Base-by-base conservation (phyloP, 2,113 vertebrate genomes). In the Hippolais icterina region DNA sequence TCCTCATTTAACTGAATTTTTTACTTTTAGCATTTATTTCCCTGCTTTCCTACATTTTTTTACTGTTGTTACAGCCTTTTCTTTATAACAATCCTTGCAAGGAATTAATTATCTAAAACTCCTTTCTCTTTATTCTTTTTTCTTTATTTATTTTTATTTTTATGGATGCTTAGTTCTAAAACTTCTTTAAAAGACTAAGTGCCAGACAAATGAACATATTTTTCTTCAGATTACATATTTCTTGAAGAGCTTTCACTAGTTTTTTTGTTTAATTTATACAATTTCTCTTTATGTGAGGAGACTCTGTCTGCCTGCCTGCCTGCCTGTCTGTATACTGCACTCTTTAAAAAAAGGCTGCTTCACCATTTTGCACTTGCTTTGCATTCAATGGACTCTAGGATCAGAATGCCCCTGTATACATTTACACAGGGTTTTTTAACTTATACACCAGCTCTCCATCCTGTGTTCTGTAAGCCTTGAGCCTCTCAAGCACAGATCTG, bases 131-230 rank as follows among this genome's bases (percentile, higher is more conserved):
- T 37, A 17, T 37, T 41, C 1, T 19, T 19, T 21, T 56, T 27
- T 13, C 7, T 14, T 19, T 25, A 0, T 37, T 27, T 29, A 0
- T n/a, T 42, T 24, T 41, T 13, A 35, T 11, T 2, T 44, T 83
- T 44, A 33, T 29, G 47, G 11, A 13, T 69, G 5, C 7, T 74
- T 19, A 54, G 10, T 69, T 64, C 11, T 46, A 60, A 54, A 89
- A 35, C 3, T 12, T 80, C 14, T n/a, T 70, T 11, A 27, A 20
- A 61, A 63, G 35, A n/a, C 10, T 10, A 42, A 60, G 4, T 46
- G 12, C 28, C 15, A 28, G 10, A 35, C 3, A 69, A 29, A 3
- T 13, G 19, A 65, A 74, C 2, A 7, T 28, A 19, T 52, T 83
- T 80, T 79, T 56, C 19, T 69, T 27, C 11, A 75, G 9, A 42